These are phyloP conservation scores for Megaptera novaeangliae DNA, from an alignment of 2,113 vertebrate species.

Conservation along the genomic window DNA sequence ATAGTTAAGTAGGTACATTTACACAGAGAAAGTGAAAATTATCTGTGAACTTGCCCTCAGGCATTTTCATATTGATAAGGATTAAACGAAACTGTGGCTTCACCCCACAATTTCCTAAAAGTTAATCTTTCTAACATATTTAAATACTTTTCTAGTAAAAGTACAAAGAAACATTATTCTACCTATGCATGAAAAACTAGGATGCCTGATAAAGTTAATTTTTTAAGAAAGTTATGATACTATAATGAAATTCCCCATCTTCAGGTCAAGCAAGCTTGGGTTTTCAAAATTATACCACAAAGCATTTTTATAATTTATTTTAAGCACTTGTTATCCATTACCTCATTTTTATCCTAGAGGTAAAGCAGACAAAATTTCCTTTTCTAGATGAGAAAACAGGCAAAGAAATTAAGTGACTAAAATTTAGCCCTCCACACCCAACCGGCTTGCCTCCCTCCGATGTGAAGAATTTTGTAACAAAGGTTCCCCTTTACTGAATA, in stretches of 20 bases:
- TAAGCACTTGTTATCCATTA: background rate
- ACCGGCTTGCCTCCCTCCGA: background rate
- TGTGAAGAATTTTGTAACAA: background rate
- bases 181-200: background rate
- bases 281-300: background rate
- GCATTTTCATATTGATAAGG: background rate
- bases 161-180: background rate
- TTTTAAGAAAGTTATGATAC: background rate
- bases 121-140: background rate
- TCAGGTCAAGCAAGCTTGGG: background rate
- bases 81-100: background rate
- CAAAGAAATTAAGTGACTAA: background rate
- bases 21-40: background rate
- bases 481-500: background rate
- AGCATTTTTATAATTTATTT: background rate
- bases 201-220: background rate
- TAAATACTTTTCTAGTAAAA: constrained; percentile 15
- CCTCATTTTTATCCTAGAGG: background rate
- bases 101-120: background rate
- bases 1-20: background rate
- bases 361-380: background rate
- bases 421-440: background rate
- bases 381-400: constrained; percentile 14
- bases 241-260: background rate
- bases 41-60: background rate